Base-by-base conservation (phyloP, 2,797 vertebrate genomes). In the Pseudotriccus pelzelni region DNA sequence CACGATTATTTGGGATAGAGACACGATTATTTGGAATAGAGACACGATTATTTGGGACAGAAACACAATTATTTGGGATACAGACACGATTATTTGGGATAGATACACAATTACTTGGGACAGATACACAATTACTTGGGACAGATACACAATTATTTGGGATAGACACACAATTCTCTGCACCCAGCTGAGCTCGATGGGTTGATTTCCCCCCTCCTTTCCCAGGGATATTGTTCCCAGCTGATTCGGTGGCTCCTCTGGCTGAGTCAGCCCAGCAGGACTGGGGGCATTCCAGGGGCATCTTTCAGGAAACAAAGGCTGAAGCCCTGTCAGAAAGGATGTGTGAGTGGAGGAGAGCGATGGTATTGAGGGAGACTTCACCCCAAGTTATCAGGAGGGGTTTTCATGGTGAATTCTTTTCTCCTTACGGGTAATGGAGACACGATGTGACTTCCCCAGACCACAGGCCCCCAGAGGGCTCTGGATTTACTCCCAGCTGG, bases 321-420 rank as follows among this genome's bases (percentile, higher is more conserved):
- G 90, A 94, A 93, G 62, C 22, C 96, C 84, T 94, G 94, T 95
- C 94, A 92, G 3, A 92, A 96, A 55, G 28, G 55, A 87, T 93
- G 67, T 63, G 50, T 69, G 94, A 14, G 28, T 47, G 59, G 28
- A 90, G 59, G 34, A 87, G 62, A 86, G 47, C 49, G 74, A 78
- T 50, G 37, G n/a, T 68, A 84, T 64, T 80, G 46, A 56, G 90
- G 83, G 80, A 94, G 63, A 89, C 84, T 96, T 90, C 60, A 86
- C 56, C 84, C 78, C 55, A 84, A 90, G 74, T 76, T 84, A 52
- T 53, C 39, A 14, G 25, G 62, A 87, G 86, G 88, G 50, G 19
- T 52, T 93, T 94, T 91, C 86, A 70, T 12, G 50, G 73, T 47
- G 23, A 73, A 47, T 76, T 90, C 34, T 82, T 67, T 66, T 92